Evolutionary conservation across 2,113 vertebrate genomes (phyloP), one percentile per base, ranked within the genome.

Genomic region (Phasianus colchicus): DNA sequence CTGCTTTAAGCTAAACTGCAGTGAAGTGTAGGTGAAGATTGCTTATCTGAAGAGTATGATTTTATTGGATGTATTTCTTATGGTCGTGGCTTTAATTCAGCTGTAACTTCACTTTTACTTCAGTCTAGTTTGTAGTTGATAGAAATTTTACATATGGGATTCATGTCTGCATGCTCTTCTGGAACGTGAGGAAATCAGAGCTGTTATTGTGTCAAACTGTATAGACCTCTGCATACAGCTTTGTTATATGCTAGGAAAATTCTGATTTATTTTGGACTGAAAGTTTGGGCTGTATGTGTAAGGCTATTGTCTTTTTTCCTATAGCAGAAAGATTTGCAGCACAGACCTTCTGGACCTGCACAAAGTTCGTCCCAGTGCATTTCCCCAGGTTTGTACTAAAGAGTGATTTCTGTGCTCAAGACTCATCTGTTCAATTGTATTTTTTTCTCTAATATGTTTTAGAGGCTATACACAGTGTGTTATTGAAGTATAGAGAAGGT

Each of bases 381-480:
- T 95, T 91, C 71, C 89, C 91, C 88, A 97, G 96, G 90, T 97
- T 92, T 90, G 96, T 95, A 91, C 76, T 75, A 92, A 93, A 96
- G 95, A 88, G 90, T 95, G 83, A 96, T 96, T 96, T 96, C 93
- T 95, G 81, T 91, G 95, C 95, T 95, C 93, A 94, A 93, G 88
- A 87, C 91, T 95, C 93, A 84, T 96, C 92, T 95, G 78, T 92
- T 95, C 73, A 0, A 95, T 95, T 92, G 95, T 93, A 79, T 92
- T 94, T 78, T 96, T 93, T 89, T 75, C 95, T 96, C 95, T 96
- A 96, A 96, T 96, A 95, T 86, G 89, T 86, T 93, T 96, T 96
- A 96, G 90, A 90, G 92, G 95, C 95, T 87, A 91, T 95, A 94
- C 88, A 95, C 73, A 52, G 89, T n/a, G 92, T 95, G 72, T 95